Conservation (phyloP, 2,113 vertebrate genomes). For the Gasterosteus nipponicus region DNA sequence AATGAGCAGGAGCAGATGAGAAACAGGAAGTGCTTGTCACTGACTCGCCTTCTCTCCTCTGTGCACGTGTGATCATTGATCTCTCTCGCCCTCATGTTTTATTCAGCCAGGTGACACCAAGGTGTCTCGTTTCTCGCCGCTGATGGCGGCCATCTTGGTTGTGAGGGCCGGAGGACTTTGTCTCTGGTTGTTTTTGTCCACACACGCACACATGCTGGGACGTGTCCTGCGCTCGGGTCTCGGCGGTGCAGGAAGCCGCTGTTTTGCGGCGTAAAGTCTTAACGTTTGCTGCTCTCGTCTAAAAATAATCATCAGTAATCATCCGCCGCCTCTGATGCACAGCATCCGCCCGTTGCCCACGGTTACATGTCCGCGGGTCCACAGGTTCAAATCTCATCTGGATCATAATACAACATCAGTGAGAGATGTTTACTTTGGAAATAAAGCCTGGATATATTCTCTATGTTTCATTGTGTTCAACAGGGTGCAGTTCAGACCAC, state of each 20-base stretch:
- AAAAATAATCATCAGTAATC: slow-evolving; percentile 22
- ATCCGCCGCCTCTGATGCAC: slow-evolving; percentile 2
- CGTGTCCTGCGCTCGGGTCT: slow-evolving; percentile 51
- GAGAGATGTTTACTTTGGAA: no score
- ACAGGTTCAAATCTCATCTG: slow-evolving; percentile 1
- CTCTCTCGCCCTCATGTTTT: slow-evolving; percentile 58
- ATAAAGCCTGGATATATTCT: no score
- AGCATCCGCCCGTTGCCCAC: not conserved
- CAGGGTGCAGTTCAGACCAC: no score
- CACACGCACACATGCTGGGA: slow-evolving; percentile 2
- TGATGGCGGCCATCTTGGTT: slow-evolving; percentile 45
- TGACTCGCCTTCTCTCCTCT: not conserved
- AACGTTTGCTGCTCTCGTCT: not conserved
- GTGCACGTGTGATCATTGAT: slow-evolving; percentile 1
- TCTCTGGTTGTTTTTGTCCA: not conserved
- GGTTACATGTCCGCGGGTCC: accelerated
- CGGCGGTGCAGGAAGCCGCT: not conserved
- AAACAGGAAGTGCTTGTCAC: not conserved
- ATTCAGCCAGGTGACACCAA: slow-evolving; percentile 49
- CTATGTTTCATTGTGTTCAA: no score
- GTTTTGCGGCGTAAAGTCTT: slow-evolving; percentile 6
- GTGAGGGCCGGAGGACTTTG: not conserved
- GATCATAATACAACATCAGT: no score
- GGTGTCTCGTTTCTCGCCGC: slow-evolving; percentile 61
- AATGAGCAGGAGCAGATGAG: not conserved